Evolutionary conservation across 2,797 vertebrate genomes (phyloP).

Genomic region (Oophaga sylvatica): DNA sequence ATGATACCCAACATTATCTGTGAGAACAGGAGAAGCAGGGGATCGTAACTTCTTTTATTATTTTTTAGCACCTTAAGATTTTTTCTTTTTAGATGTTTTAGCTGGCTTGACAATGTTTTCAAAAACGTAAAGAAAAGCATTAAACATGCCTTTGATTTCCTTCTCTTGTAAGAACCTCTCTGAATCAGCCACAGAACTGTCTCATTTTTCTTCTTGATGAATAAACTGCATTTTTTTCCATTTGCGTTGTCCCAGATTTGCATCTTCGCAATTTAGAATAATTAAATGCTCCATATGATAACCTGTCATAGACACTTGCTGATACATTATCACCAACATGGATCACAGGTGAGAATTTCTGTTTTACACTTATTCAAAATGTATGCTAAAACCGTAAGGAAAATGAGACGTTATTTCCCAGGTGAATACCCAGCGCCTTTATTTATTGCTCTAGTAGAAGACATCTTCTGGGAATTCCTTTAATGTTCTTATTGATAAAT

Average conservation of each 20-base stretch:
- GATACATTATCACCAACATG: slow-evolving; percentile 23
- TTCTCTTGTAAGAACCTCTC: slow-evolving; percentile 2
- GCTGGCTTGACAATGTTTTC: too few relatives aligned
- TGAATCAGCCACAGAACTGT: not conserved
- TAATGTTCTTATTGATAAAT: slow-evolving; percentile 38
- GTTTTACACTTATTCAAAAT: not conserved
- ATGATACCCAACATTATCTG: too few relatives aligned
- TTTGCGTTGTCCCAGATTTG: slow-evolving; percentile 42
- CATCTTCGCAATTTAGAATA: slow-evolving; percentile 32
- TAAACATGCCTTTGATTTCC: not conserved
- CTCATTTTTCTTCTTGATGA: slow-evolving; percentile 38
- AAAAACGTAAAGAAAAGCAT: not conserved
- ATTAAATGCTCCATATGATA: slow-evolving; percentile 30
- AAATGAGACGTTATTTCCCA: slow-evolving; percentile 1
- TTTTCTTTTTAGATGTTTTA: too few relatives aligned
- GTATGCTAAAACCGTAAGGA: slow-evolving; percentile 1
- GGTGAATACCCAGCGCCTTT: not conserved
- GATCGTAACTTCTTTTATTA: too few relatives aligned
- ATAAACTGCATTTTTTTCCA: slow-evolving; percentile 13
- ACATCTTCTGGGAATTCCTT: slow-evolving; percentile 10
- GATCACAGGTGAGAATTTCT: slow-evolving; percentile 9
- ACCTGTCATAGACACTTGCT: slow-evolving; percentile 33
- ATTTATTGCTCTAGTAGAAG: slow-evolving; percentile 1
- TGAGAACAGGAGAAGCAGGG: too few relatives aligned
- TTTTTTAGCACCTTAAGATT: too few relatives aligned